These are phyloP conservation scores for Lepisosteus osseus DNA, from an alignment of 2,113 vertebrate genomes.

Conservation along the genomic window DNA sequence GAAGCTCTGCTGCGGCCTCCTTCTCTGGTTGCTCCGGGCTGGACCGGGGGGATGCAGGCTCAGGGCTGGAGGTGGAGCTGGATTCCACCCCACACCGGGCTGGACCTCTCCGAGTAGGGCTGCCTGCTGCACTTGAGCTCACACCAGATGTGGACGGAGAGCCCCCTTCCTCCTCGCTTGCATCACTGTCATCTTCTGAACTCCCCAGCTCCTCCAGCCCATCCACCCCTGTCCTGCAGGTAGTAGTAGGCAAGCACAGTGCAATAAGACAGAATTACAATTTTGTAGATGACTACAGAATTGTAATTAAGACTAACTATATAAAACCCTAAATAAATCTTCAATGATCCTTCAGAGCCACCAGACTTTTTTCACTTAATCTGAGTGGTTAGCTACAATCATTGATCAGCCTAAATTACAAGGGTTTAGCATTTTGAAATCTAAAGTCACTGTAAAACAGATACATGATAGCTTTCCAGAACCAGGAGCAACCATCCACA, in stretches of 20 bases:
- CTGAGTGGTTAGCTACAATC: not conserved
- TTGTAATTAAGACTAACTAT: not conserved
- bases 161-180: conserved; percentile 49
- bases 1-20: not conserved
- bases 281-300: not conserved
- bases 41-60: conserved; percentile 16
- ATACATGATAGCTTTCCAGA: too few species aligned
- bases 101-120: not conserved
- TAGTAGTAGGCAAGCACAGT: not conserved
- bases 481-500: too few species aligned
- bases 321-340: not conserved
- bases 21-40: not conserved
- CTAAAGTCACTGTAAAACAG: not conserved
- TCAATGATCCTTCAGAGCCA: not conserved
- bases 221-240: conserved; percentile 70
- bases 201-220: conserved; percentile 54
- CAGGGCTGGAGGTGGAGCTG: not conserved
- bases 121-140: conserved; percentile 23
- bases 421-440: not conserved
- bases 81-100: not conserved
- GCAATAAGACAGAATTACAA: not conserved
- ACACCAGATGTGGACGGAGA: conserved; percentile 33
- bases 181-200: conserved; percentile 59
- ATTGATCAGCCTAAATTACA: not conserved
- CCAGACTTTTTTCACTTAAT: not conserved